These are phyloP conservation scores for Oryzias curvinotus DNA, from an alignment of 2,113 vertebrate species.

Conservation along the genomic window DNA sequence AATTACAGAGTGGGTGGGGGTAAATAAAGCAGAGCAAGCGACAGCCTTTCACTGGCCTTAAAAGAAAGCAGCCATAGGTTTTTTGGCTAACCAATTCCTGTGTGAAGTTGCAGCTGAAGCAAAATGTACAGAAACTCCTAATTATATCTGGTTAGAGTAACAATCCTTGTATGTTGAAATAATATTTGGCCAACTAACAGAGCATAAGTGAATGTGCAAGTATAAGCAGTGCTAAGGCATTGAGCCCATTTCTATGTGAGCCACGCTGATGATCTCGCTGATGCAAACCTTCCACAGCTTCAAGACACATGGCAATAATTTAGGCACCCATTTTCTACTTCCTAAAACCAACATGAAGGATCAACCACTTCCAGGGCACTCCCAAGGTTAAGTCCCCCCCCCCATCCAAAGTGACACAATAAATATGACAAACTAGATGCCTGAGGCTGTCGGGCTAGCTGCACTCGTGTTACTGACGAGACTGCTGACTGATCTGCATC, in stretches of 20 bases:
- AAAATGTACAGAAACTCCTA: constrained; percentile 16
- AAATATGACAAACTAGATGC: constrained; percentile 70
- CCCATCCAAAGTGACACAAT: constrained; percentile 67
- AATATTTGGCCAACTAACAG: constrained; percentile 67
- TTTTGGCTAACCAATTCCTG: constrained; percentile 33
- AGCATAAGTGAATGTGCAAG: constrained; percentile 55
- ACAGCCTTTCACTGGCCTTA: constrained; percentile 35
- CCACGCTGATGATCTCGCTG: constrained; percentile 67
- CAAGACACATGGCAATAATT: constrained; percentile 85
- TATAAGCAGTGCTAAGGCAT: constrained; percentile 26
- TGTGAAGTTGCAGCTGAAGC: constrained; percentile 37
- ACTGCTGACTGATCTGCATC: constrained; percentile 49
- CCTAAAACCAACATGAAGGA: constrained; percentile 78
- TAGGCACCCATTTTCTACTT: constrained; percentile 80
- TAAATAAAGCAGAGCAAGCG: constrained; percentile 41
- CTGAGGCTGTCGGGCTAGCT: constrained; percentile 41
- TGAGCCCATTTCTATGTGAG: constrained; percentile 66
- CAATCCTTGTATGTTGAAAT: constrained; percentile 53
- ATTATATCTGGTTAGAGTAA: constrained; percentile 43
- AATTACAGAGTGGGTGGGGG: constrained; percentile 28
- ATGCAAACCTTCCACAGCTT: constrained; percentile 74
- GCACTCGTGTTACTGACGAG: constrained; percentile 49
- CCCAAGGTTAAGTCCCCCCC: constrained; percentile 74
- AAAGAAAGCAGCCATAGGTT: constrained; percentile 52
- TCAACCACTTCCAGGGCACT: constrained; percentile 75